Conservation (phyloP, 2,113 vertebrate species). For the Oxyruncus cristatus region DNA sequence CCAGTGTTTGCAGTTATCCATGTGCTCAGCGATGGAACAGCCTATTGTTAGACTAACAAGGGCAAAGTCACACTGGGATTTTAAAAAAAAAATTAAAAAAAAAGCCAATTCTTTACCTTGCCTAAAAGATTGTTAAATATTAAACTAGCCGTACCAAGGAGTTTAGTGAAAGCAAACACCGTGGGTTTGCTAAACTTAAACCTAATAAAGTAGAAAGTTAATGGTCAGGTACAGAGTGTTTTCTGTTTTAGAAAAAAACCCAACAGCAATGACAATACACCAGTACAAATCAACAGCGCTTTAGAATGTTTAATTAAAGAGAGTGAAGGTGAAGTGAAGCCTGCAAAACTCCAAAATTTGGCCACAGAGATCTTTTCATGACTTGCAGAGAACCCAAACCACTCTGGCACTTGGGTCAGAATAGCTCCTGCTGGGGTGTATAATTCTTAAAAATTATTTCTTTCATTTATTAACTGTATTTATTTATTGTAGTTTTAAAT, state of each 20-base stretch:
- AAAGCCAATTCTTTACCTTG: constrained; percentile 3
- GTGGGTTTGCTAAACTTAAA: constrained; percentile 26
- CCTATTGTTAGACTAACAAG: constrained; percentile 50
- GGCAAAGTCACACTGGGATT: constrained; percentile 55
- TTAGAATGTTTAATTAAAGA: not conserved
- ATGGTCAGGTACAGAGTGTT: not conserved
- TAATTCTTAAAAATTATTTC: not conserved
- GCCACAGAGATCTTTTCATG: not conserved
- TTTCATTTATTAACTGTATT: not conserved
- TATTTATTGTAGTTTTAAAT: not conserved
- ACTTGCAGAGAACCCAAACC: not conserved
- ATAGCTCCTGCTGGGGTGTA: not conserved
- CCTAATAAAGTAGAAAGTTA: constrained; percentile 34
- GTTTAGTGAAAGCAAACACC: constrained; percentile 48
- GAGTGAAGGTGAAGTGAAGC: not conserved
- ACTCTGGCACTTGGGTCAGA: not conserved
- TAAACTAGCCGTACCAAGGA: constrained; percentile 35
- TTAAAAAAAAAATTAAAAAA: not conserved
- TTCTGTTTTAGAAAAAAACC: not conserved
- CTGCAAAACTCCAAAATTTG: not conserved
- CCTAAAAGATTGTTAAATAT: constrained; percentile 61
- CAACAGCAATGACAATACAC: not conserved
- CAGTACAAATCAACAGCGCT: not conserved
- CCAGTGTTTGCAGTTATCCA: constrained; percentile 56
- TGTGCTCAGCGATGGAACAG: constrained; percentile 49